Evolutionary conservation across 2,888 invertebrate species (phyloP).

Genomic region (Pachydiplax longipennis): DNA sequence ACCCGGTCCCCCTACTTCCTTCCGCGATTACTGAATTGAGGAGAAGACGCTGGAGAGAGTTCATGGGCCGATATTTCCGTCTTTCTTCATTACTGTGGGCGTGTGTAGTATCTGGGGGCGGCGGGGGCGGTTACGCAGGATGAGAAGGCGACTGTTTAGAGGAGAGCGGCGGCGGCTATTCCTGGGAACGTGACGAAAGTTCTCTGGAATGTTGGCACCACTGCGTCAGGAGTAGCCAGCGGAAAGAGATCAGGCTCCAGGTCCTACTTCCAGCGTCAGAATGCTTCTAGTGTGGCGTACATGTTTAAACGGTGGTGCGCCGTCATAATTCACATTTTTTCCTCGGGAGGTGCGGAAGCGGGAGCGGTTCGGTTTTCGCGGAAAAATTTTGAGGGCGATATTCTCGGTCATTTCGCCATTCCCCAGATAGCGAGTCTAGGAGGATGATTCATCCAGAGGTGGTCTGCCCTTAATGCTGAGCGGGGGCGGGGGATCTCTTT

Average conservation of each 20-base stretch:
- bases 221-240: slow-evolving; percentile 36
- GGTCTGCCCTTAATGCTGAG: neutral
- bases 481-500: neutral
- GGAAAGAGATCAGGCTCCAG: slow-evolving; percentile 28
- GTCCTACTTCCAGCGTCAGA: slow-evolving; percentile 11
- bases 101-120: slow-evolving; percentile 23
- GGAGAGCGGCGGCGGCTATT: slow-evolving; percentile 19
- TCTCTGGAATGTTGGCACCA: slow-evolving; percentile 39
- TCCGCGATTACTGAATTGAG: slow-evolving; percentile 28
- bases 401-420: neutral
- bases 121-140: slow-evolving; percentile 40
- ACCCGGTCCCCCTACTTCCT: neutral
- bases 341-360: neutral
- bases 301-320: neutral
- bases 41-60: neutral
- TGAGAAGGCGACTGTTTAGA: slow-evolving; percentile 32
- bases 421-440: neutral
- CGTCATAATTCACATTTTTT: neutral
- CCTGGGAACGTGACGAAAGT: slow-evolving; percentile 40
- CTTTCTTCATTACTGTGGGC: slow-evolving; percentile 40
- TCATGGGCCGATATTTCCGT: slow-evolving; percentile 44
- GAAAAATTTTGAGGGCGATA: neutral
- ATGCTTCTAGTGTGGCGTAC: neutral
- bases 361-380: neutral
- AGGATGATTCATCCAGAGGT: slow-evolving; percentile 7